Base-by-base conservation (phyloP, 2,888 invertebrate genomes). In the Philonicus albiceps region DNA sequence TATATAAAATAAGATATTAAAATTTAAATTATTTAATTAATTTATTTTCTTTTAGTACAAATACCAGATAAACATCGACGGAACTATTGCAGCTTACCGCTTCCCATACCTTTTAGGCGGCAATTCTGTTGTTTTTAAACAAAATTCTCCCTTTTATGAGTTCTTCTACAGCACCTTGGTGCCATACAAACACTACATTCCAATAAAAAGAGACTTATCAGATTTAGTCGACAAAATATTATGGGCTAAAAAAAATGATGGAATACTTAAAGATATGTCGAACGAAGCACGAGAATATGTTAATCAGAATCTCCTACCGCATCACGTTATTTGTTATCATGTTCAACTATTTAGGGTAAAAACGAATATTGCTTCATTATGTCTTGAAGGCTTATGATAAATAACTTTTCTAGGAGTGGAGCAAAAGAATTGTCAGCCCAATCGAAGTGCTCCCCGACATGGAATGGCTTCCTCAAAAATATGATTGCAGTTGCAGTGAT, bases 1-100 rank as follows among this genome's bases (percentile, higher is more conserved):
- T 94, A 11, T 43, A 43, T 16, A 43, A 13, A 43, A 16, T 16
- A 13, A 43, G 0, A 13, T 40, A 0, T 2, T 13, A 40, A 13
- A 11, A 40, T 40, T 16, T 43, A 16, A 3, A 43, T 43, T 43
- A 43, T 3, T 43, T 43, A 16, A 43, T 43, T 43, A 13, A 43
- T 31, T 31, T 16, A 31, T 34, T 87, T 31, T 27, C 13, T 86
- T 86, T 13, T 93, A 99, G 98, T 97, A 96, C 91, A 98, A 98
- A 93, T 99, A 98, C 92, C 98, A 98, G 93, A 92, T 99, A 40
- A 97, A 96, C 90, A 94, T 99, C 86, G 99, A 99, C 93, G 99
- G 99, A 19, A 98, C 98, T 55, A 99, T 99, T 19, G 98, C 99
- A 27, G 97, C 99, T 0, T 99, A 99, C 92, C 94, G 99, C 88